These are phyloP conservation scores for Drosophila santomea DNA, from an alignment of 1,140 invertebrate genomes.

Conservation along the genomic window DNA sequence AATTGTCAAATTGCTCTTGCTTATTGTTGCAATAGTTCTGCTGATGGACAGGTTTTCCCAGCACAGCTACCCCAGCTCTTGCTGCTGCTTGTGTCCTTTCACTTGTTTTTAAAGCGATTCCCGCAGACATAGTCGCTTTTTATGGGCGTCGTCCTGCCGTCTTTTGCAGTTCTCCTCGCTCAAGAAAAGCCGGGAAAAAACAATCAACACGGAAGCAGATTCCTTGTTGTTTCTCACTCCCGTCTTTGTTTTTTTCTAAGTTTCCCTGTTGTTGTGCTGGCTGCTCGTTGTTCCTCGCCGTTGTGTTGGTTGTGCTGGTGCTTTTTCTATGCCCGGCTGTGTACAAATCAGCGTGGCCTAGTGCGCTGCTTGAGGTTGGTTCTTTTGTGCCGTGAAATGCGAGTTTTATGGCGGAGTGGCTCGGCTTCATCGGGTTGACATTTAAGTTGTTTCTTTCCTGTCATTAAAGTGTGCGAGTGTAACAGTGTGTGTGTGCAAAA, in stretches of 20 bases:
- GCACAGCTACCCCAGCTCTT: background rate
- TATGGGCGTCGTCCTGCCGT: slow-evolving; percentile 71
- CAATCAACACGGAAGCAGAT: slow-evolving; percentile 81
- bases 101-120: slow-evolving; percentile 78
- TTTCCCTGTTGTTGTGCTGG: slow-evolving; percentile 17
- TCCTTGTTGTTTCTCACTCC: slow-evolving; percentile 39
- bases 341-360: slow-evolving; percentile 78
- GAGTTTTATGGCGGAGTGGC: slow-evolving; percentile 78
- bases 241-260: slow-evolving; percentile 36
- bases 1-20: slow-evolving; percentile 83
- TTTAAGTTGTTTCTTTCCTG: slow-evolving; percentile 66
- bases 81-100: slow-evolving; percentile 48
- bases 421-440: slow-evolving; percentile 78
- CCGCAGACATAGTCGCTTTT: slow-evolving; percentile 75
- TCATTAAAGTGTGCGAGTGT: slow-evolving; percentile 21
- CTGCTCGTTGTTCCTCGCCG: slow-evolving; percentile 37
- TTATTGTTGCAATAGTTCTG: slow-evolving; percentile 82
- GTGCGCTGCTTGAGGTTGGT: slow-evolving; percentile 79
- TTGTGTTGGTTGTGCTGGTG: slow-evolving; percentile 36
- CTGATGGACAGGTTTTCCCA: slow-evolving; percentile 76
- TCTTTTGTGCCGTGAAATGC: slow-evolving; percentile 62
- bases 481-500: slow-evolving; percentile 8
- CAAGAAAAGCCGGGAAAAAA: slow-evolving; percentile 61
- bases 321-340: slow-evolving; percentile 10
- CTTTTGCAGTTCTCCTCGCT: slow-evolving; percentile 34